Evolutionary conservation across 2,888 invertebrate species (phyloP).

Genomic region (Macaria liturata): DNA sequence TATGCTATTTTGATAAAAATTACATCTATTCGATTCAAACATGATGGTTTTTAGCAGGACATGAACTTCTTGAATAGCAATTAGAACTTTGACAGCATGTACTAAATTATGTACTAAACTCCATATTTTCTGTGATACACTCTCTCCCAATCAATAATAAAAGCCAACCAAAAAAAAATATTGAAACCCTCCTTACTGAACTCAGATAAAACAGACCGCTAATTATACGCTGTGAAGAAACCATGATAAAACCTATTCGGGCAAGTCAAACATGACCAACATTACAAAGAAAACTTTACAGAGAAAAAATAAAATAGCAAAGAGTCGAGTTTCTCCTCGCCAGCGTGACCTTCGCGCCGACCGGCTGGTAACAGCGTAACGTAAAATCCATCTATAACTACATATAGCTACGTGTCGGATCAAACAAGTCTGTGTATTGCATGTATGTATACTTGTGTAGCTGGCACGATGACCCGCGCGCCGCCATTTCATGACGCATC

Average conservation of each 20-base stretch:
- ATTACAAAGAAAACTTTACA: conserved; percentile 15
- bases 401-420: conserved; percentile 54
- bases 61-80: too few relatives aligned
- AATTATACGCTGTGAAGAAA: too few relatives aligned
- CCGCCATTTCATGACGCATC: conserved; percentile 72
- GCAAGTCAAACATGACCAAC: conserved; percentile 28
- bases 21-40: too few relatives aligned
- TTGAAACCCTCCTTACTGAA: too few relatives aligned
- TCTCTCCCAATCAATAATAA: too few relatives aligned
- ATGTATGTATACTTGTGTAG: conserved; percentile 42
- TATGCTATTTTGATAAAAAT: too few relatives aligned
- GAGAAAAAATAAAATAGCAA: conserved; percentile 31
- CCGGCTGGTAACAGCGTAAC: conserved; percentile 75
- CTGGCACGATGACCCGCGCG: conserved; percentile 75
- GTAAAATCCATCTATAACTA: conserved; percentile 53
- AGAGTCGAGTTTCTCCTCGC: conserved; percentile 42
- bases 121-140: too few relatives aligned
- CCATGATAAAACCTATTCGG: conserved; percentile 16
- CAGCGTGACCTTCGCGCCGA: conserved; percentile 71
- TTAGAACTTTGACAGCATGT: too few relatives aligned
- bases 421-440: conserved; percentile 53
- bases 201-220: too few relatives aligned
- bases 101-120: too few relatives aligned
- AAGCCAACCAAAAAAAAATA: too few relatives aligned
- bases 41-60: too few relatives aligned